A percentile compares a stretch with the other conserved stretches of the same genome.
These are phyloP conservation scores for Pissodes strobi DNA, from an alignment of 1,140 invertebrate species.

Conservation along the genomic window DNA sequence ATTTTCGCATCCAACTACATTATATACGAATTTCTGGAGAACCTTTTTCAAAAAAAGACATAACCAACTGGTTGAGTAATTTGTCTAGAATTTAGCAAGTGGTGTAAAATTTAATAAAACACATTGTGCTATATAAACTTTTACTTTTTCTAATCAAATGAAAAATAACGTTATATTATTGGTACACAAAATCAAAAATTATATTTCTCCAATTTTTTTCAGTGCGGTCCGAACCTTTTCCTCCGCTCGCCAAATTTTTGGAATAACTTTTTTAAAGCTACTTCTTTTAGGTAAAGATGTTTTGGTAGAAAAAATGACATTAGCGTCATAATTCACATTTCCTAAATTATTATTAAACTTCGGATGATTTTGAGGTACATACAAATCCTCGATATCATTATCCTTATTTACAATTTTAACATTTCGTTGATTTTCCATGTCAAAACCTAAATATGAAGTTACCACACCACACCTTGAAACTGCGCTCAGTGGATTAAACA, in stretches of 20 bases:
- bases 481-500: too few relatives aligned
- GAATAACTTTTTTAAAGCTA: conserved; percentile 4
- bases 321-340: neutral
- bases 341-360: conserved; percentile 1
- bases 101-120: too few relatives aligned
- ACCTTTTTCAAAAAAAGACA: too few relatives aligned
- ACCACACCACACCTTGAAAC: too few relatives aligned
- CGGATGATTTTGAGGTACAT: too few relatives aligned
- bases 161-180: neutral
- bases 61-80: too few relatives aligned
- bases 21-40: too few relatives aligned
- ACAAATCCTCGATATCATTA: conserved; percentile 1
- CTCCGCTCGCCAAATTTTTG: conserved; percentile 14
- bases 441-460: too few relatives aligned
- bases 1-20: too few relatives aligned
- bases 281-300: neutral
- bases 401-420: conserved; percentile 13
- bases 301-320: neutral
- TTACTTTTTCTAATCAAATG: neutral
- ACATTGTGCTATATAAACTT: too few relatives aligned
- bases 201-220: conserved; percentile 6
- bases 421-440: conserved; percentile 4
- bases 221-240: neutral
- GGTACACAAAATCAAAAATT: too few relatives aligned
- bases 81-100: too few relatives aligned